Evolutionary conservation across 2,888 invertebrate genomes (phyloP).

Genomic region (Xanthia icteritia): DNA sequence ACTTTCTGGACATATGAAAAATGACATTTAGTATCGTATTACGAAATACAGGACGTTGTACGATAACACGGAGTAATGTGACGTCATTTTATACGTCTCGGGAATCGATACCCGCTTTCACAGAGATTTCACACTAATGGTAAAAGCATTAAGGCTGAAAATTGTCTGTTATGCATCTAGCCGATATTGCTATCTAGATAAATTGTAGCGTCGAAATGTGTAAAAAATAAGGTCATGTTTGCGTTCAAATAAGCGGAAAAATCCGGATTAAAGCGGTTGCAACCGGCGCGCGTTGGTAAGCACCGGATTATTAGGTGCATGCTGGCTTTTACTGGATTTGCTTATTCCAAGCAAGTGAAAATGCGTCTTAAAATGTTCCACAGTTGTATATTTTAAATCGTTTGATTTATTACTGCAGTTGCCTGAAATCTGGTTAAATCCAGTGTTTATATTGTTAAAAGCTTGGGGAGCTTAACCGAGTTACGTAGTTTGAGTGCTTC

Average conservation of each 20-base stretch:
- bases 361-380: constrained; percentile 54
- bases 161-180: constrained; percentile 40
- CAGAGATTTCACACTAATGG: constrained; percentile 41
- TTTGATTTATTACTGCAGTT: constrained; percentile 51
- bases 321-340: constrained; percentile 61
- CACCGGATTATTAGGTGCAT: constrained; percentile 70
- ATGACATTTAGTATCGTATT: constrained; percentile 66
- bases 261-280: constrained; percentile 65
- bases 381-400: constrained; percentile 49
- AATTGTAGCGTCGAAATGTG: constrained; percentile 57
- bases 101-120: constrained; percentile 47
- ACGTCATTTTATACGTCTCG: constrained; percentile 66
- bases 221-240: constrained; percentile 66
- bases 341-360: constrained; percentile 52
- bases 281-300: constrained; percentile 62
- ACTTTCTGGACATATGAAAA: constrained; percentile 58
- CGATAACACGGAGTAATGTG: constrained; percentile 68
- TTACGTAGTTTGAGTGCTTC: constrained; percentile 49
- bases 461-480: constrained; percentile 37
- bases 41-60: constrained; percentile 64
- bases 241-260: constrained; percentile 66
- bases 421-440: constrained; percentile 45
- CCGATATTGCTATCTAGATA: constrained; percentile 61
- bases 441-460: constrained; percentile 59
- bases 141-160: constrained; percentile 48